Evolutionary conservation across 2,888 invertebrate genomes (phyloP).

Genomic region (Drosophila phalerata): DNA sequence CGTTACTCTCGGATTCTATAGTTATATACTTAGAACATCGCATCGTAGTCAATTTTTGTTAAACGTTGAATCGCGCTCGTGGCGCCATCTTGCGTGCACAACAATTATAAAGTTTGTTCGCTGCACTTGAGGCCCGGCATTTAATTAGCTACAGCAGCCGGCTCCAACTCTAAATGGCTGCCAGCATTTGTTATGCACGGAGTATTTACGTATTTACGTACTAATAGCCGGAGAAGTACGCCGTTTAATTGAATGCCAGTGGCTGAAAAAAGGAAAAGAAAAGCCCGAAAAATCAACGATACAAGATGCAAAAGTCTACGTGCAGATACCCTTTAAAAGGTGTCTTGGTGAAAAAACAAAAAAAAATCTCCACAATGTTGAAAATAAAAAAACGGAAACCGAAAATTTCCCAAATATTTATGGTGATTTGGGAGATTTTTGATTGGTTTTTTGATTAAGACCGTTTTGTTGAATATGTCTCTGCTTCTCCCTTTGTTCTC

Average conservation of each 20-base stretch:
- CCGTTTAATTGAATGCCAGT: conserved; percentile 76
- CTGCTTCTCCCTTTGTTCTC: too few species aligned
- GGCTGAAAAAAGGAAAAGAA: conserved; percentile 32
- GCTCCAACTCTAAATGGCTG: conserved; percentile 47
- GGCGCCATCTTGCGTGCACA: conserved; percentile 75
- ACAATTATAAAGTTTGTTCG: conserved; percentile 76
- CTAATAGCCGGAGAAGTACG: conserved; percentile 70
- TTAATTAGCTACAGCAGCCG: conserved; percentile 69
- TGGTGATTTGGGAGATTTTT: too few species aligned
- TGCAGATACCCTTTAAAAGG: not conserved
- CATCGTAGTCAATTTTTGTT: conserved; percentile 52
- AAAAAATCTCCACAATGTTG: too few species aligned
- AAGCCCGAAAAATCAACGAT: not conserved
- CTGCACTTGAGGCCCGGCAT: conserved; percentile 67
- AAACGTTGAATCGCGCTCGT: conserved; percentile 42
- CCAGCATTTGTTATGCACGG: conserved; percentile 60
- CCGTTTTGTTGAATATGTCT: too few species aligned
- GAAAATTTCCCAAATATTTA: too few species aligned
- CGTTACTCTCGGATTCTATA: conserved; percentile 8
- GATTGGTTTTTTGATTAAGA: too few species aligned
- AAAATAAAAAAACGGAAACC: too few species aligned
- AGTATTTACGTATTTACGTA: conserved; percentile 61
- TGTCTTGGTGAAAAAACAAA: too few species aligned
- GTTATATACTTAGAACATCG: conserved; percentile 14
- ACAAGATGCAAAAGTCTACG: not conserved